phyloP scores from a whole-genome alignment of 1,140 invertebrate genomes.

The Pomacea maculata region DNA sequence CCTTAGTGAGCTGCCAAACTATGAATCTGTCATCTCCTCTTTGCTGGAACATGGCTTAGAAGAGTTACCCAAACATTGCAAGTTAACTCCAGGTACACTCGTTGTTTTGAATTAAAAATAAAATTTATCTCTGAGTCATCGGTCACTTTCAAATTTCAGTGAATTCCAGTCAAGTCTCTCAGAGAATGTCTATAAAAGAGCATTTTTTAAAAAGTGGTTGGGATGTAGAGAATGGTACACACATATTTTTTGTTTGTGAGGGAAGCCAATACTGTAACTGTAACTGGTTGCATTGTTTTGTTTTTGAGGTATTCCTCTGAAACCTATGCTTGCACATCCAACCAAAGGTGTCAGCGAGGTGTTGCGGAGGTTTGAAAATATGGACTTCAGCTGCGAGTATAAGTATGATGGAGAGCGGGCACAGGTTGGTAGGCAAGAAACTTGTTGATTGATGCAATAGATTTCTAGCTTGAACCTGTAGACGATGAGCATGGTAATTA shows the following conservation, averaged over 20 bases:
- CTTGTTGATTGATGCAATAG: too few relatives aligned
- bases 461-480: too few relatives aligned
- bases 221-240: too few relatives aligned
- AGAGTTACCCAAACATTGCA: constrained; percentile 83
- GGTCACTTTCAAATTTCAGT: too few relatives aligned
- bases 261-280: not conserved
- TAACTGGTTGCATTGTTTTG: not conserved
- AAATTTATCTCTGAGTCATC: too few relatives aligned
- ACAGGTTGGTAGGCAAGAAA: constrained; percentile 73
- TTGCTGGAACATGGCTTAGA: constrained; percentile 83
- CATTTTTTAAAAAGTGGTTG: too few relatives aligned
- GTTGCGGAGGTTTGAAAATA: constrained; percentile 86
- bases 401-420: constrained; percentile 99
- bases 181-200: too few relatives aligned
- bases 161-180: too few relatives aligned
- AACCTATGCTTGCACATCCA: constrained; percentile 99
- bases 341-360: constrained; percentile 91
- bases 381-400: constrained; percentile 97
- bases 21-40: constrained; percentile 85
- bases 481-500: too few relatives aligned
- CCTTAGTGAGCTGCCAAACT: constrained; percentile 92
- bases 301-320: constrained; percentile 81
- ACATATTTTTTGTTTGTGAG: not conserved
- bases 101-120: too few relatives aligned
- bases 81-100: constrained; percentile 80